These are phyloP conservation scores for Upupa epops DNA, from an alignment of 2,113 vertebrate genomes.

Conservation along the genomic window DNA sequence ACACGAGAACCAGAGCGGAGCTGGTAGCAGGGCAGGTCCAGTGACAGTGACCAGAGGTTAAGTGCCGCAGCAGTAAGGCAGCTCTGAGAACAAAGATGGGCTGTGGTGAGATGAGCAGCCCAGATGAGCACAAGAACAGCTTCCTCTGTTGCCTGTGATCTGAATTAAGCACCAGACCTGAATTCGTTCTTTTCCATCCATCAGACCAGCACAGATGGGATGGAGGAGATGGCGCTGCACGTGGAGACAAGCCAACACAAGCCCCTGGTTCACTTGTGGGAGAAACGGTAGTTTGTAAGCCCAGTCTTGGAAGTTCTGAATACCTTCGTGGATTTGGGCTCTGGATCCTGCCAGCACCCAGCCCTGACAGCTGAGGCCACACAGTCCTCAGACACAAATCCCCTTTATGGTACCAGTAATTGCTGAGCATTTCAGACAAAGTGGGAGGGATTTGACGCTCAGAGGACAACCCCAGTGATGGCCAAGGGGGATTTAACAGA, in stretches of 20 bases:
- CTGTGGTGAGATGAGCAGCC: background rate
- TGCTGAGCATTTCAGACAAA: background rate
- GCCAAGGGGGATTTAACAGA: background rate
- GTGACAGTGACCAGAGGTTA: background rate
- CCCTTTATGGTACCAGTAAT: background rate
- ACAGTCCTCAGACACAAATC: background rate
- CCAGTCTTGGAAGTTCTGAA: background rate
- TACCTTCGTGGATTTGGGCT: background rate
- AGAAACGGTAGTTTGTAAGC: background rate
- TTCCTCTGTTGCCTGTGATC: background rate
- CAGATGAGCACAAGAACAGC: background rate
- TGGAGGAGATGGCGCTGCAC: background rate
- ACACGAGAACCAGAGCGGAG: accelerated
- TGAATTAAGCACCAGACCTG: background rate
- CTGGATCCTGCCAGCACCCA: background rate
- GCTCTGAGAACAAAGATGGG: background rate
- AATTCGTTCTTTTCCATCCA: too few species aligned
- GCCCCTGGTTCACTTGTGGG: background rate
- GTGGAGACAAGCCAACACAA: accelerated
- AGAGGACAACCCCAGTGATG: background rate
- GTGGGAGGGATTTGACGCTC: background rate
- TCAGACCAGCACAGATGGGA: background rate
- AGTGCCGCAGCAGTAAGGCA: accelerated
- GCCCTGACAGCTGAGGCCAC: background rate
- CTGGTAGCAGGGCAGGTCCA: background rate